Percentiles rank a stretch among this genome's conserved stretches.
Conservation (phyloP, 2,797 vertebrate genomes). For the Bryconaethiops microstoma region DNA sequence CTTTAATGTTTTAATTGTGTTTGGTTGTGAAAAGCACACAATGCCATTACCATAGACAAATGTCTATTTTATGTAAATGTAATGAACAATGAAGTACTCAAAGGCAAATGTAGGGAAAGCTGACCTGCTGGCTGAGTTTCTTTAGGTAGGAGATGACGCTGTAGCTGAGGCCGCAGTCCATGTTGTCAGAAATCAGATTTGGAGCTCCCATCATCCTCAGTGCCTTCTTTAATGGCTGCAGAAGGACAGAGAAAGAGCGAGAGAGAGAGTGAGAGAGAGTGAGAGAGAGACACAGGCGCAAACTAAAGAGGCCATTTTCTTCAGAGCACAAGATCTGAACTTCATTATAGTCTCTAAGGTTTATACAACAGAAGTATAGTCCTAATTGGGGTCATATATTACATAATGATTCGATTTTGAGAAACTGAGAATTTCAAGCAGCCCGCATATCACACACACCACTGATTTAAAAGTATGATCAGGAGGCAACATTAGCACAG, state of each 20-base stretch:
- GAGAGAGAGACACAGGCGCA: slow-evolving; percentile 35
- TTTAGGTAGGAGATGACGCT: slow-evolving; percentile 98
- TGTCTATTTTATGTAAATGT: not conserved
- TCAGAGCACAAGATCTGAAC: slow-evolving; percentile 29
- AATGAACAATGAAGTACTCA: not conserved
- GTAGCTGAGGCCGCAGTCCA: slow-evolving; percentile 99
- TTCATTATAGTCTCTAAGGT: slow-evolving; percentile 41
- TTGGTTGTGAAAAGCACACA: not conserved
- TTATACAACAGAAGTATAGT: slow-evolving; percentile 12
- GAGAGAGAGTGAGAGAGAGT: not conserved
- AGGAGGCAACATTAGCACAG: not conserved
- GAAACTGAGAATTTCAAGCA: not conserved
- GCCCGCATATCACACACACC: not conserved
- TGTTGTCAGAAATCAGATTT: slow-evolving; percentile 95
- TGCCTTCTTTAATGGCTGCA: slow-evolving; percentile 97
- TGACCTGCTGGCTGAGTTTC: slow-evolving; percentile 99
- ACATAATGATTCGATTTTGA: slow-evolving; percentile 11
- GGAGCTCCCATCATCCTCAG: slow-evolving; percentile 99
- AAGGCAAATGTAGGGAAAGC: slow-evolving; percentile 8
- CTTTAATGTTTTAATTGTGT: not conserved
- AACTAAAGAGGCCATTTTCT: slow-evolving; percentile 34
- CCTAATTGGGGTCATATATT: slow-evolving; percentile 12
- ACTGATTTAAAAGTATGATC: not conserved
- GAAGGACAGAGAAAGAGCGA: slow-evolving; percentile 54
- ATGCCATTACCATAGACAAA: not conserved